phyloP scores from a whole-genome alignment of 2,888 invertebrate genomes.

The Cremastinae sp. region DNA sequence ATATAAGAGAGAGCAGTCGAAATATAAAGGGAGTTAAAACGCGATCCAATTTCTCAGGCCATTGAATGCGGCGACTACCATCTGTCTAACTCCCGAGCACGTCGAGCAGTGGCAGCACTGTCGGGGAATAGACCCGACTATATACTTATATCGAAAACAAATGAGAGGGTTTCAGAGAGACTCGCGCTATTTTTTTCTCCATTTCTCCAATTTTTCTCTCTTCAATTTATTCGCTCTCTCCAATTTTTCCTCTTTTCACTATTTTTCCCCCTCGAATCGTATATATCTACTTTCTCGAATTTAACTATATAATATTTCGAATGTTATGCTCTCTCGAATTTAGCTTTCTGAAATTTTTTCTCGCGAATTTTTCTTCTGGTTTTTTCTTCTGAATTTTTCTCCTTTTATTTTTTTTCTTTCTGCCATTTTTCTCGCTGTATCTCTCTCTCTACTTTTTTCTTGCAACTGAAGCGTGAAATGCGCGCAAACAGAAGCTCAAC shows the following conservation, averaged over 20 bases:
- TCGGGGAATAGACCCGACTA: slow-evolving; percentile 4
- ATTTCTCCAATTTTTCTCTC: neutral
- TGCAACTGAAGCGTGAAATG: slow-evolving; percentile 80
- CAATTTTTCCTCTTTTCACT: neutral
- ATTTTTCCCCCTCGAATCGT: neutral
- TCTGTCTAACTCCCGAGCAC: slow-evolving; percentile 78
- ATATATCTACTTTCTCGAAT: too few species aligned
- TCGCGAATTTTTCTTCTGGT: too few species aligned
- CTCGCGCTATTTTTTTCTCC: neutral
- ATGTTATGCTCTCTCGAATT: too few species aligned
- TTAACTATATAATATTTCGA: too few species aligned
- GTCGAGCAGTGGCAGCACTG: slow-evolving; percentile 30
- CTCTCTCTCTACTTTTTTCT: slow-evolving; percentile 68
- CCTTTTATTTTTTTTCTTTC: neutral
- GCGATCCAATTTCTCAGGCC: slow-evolving; percentile 81
- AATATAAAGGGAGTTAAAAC: slow-evolving; percentile 80
- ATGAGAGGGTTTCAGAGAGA: slow-evolving; percentile 24
- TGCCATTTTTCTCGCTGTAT: neutral
- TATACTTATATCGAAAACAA: neutral
- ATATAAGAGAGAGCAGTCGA: slow-evolving; percentile 67
- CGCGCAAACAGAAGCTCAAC: slow-evolving; percentile 79
- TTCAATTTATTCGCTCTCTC: neutral
- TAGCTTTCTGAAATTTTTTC: too few species aligned
- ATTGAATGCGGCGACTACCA: slow-evolving; percentile 80
- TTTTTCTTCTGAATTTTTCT: neutral